Evolutionary conservation across 2,797 vertebrate genomes (phyloP).

Genomic region (Heteromormyrus szaboi): DNA sequence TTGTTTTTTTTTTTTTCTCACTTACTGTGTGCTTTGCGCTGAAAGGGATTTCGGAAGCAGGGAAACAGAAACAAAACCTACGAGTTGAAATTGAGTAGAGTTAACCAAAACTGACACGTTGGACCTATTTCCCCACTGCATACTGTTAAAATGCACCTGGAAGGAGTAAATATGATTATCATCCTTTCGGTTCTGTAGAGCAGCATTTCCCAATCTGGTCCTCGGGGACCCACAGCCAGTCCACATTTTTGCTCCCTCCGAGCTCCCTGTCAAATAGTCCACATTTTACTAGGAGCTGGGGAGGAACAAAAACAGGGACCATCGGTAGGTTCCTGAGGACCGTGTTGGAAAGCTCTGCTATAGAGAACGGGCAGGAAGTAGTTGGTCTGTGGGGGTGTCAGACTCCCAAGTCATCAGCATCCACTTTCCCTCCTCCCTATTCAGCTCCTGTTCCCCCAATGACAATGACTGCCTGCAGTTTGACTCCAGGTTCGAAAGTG

Average conservation of each 20-base stretch:
- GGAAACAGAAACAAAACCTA: not conserved
- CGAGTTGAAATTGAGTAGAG: not conserved
- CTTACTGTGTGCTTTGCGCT: not conserved
- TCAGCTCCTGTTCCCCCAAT: slow-evolving; percentile 49
- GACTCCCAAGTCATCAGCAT: not conserved
- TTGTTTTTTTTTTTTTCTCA: not conserved
- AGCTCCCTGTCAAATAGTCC: not conserved
- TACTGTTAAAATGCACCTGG: not conserved
- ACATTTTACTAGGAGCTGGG: not conserved
- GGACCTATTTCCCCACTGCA: not conserved
- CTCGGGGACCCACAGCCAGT: not conserved
- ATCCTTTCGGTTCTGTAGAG: not conserved
- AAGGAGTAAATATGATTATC: not conserved
- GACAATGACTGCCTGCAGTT: slow-evolving; percentile 62
- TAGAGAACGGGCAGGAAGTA: not conserved
- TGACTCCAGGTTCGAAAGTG: slow-evolving; percentile 84
- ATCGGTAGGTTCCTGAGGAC: not conserved
- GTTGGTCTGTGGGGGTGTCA: too few species aligned
- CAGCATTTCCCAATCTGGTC: not conserved
- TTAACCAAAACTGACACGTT: not conserved
- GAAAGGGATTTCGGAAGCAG: not conserved
- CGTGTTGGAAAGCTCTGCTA: not conserved
- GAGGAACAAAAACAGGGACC: not conserved
- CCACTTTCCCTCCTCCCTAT: not conserved
- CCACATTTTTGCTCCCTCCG: not conserved